A percentile compares a stretch with the other conserved stretches of the same genome.
Conservation (phyloP, 1,140 invertebrate species). For the Uloborus diversus region DNA sequence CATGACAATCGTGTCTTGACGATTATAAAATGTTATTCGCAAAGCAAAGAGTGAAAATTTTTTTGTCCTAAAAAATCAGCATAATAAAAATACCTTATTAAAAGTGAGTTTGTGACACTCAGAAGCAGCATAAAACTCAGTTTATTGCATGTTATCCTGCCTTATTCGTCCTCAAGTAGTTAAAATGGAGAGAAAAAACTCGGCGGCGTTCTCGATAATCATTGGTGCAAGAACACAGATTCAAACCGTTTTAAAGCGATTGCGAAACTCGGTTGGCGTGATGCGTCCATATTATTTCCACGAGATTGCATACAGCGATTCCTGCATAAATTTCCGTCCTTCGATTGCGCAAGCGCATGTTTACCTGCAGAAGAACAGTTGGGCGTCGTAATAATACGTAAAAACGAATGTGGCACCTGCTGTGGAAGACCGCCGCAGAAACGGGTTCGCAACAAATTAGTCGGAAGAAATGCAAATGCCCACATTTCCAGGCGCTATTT, state of each 20-base stretch:
- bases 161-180: too few relatives aligned
- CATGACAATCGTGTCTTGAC: too few relatives aligned
- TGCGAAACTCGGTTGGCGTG: conserved; percentile 11
- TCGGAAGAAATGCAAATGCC: background rate
- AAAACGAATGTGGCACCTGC: background rate
- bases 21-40: too few relatives aligned
- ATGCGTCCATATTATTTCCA: conserved; percentile 24
- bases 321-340: conserved; percentile 42
- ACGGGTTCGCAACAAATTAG: conserved; percentile 8
- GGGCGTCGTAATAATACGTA: background rate
- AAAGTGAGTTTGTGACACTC: too few relatives aligned
- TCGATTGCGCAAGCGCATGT: background rate
- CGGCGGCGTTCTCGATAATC: background rate
- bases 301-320: conserved; percentile 20
- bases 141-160: too few relatives aligned
- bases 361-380: background rate
- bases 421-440: background rate
- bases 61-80: too few relatives aligned
- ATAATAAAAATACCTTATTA: too few relatives aligned
- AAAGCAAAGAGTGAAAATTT: too few relatives aligned
- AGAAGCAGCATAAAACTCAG: too few relatives aligned
- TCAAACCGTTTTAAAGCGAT: background rate
- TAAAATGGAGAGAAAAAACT: too few relatives aligned
- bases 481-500: too few relatives aligned
- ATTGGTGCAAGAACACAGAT: background rate